phyloP scores from a whole-genome alignment of 2,797 vertebrate genomes.

The Alexandromys oeconomus region DNA sequence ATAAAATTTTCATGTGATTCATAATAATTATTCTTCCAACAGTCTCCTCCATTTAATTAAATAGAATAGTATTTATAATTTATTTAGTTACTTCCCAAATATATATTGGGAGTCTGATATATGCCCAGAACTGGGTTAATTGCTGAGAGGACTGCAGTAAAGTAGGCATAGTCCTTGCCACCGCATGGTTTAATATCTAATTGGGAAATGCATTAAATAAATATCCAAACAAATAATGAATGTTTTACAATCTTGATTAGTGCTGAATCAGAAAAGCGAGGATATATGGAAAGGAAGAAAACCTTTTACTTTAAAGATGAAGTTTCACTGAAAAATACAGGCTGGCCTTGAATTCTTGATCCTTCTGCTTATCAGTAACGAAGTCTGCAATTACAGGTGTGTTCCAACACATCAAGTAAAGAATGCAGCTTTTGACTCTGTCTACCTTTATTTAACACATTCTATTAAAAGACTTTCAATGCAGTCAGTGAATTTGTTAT shows the following conservation, averaged over 20 bases:
- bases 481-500: conserved; percentile 2
- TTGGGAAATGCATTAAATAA: background rate
- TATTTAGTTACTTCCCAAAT: conserved; percentile 56
- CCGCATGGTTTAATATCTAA: background rate
- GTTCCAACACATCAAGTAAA: background rate
- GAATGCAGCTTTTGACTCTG: background rate
- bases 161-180: background rate
- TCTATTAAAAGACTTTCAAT: conserved; percentile 48
- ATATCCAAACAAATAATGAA: conserved; percentile 39
- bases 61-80: conserved; percentile 46
- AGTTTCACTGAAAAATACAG: background rate
- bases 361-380: too few species aligned
- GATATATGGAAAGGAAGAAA: background rate
- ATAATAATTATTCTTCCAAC: conserved; percentile 47
- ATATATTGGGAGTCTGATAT: background rate
- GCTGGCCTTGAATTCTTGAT: background rate
- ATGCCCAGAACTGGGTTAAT: conserved; percentile 30
- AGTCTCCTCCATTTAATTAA: conserved; percentile 61
- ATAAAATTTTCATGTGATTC: conserved; percentile 32
- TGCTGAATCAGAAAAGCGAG: background rate
- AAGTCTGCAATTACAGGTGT: background rate
- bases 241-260: background rate
- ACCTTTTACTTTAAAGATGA: background rate
- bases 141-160: conserved; percentile 22
- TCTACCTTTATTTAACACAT: background rate